phyloP scores from a whole-genome alignment of 2,888 invertebrate species.

The Plebejus melissa region DNA sequence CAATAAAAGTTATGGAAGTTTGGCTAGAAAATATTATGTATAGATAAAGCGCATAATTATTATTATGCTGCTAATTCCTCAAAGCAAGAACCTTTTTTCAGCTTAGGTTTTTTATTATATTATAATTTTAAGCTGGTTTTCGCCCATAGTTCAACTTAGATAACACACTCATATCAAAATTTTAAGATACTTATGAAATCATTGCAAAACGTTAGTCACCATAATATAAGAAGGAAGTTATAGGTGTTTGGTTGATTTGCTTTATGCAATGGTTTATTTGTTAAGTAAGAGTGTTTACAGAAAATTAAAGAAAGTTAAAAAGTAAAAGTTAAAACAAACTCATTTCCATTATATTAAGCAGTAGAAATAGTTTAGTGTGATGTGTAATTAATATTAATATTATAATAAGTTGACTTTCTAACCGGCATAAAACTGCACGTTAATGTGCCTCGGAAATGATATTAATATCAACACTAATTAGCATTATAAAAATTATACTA shows the following conservation, averaged over 20 bases:
- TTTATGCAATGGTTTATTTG: too few relatives aligned
- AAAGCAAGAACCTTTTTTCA: too few relatives aligned
- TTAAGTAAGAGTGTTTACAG: too few relatives aligned
- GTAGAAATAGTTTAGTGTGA: neutral
- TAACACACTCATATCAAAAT: neutral
- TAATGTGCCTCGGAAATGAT: neutral
- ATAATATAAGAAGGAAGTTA: neutral
- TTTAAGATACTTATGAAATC: neutral
- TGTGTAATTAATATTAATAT: neutral
- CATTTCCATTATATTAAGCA: neutral
- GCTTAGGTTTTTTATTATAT: too few relatives aligned
- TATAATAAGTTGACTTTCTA: neutral
- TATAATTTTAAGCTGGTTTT: too few relatives aligned
- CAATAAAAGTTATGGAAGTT: neutral
- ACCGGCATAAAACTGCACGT: neutral
- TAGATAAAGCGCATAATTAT: too few relatives aligned
- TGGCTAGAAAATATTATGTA: too few relatives aligned
- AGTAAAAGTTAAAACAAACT: neutral
- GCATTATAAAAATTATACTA: neutral
- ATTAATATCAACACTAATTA: neutral
- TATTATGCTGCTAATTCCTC: too few relatives aligned
- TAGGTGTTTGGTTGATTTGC: too few relatives aligned
- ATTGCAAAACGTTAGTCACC: neutral
- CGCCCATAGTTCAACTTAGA: too few relatives aligned
- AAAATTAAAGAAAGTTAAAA: too few relatives aligned